Evolutionary conservation across 2,797 vertebrate species (phyloP), one percentile per base, ranked within the genome.

Genomic region (Falco concolor): DNA sequence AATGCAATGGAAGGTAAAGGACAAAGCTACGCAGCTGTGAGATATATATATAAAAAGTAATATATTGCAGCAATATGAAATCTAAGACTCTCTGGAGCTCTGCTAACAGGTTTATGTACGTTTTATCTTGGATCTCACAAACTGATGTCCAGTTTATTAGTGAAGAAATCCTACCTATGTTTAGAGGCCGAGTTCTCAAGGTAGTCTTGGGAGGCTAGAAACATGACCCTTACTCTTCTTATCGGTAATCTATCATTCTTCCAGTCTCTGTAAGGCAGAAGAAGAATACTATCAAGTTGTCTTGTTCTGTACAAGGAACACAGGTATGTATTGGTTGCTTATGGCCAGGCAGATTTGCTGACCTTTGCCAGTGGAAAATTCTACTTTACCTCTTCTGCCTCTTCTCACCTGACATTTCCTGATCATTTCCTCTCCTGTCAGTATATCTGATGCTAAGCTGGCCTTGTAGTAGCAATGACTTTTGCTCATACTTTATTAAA

Each of bases 61-160:
- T 63, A 25, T 5, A 17, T 5, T 45, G 28, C 61, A 42, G 34
- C 6, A 22, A 1, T 34, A 38, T 60, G 36, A 80, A 74, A 38
- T 72, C 8, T 15, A 42, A 63, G 47, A 10, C 14, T 77, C 2
- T 13, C 18, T 52, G 53, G 57, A 68, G 23, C 47, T 68, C 30
- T 1, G 2, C 6, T 44, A 63, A 63, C 3, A 10, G 0, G 0
- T 34, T 38, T 38, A 17, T 32, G 13, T 67, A 22, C 6, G 3
- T 32, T 64, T 76, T 32, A 24, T 64, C 56, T 49, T 36, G 44
- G 70, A 45, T 32, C 5, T 63, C 22, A 9, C 50, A 32, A 54
- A 65, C 30, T 6, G 8, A 44, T 53, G 2, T 50, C 22, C 28
- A 36, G 17, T 34, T 64, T 21, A 15, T 54, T 42, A 19, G 25